Conservation (phyloP, 2,888 invertebrate genomes). For the Marronus borbonicus region DNA sequence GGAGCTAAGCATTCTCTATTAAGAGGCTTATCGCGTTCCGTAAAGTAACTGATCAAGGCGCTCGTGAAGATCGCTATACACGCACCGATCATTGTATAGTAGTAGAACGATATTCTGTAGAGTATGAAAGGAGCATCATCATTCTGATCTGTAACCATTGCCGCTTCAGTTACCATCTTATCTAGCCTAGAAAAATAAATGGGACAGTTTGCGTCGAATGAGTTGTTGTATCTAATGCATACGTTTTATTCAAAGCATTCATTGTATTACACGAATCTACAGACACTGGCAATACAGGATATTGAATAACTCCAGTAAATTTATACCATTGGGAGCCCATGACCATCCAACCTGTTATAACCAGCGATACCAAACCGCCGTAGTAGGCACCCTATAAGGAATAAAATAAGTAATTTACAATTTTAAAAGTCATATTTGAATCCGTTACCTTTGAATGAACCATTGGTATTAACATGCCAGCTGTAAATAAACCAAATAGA, state of each 20-base stretch:
- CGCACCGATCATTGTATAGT: conserved; percentile 78
- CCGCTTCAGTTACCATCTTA: background rate
- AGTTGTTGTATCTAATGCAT: background rate
- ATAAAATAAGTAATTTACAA: background rate
- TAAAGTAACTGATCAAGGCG: conserved; percentile 76
- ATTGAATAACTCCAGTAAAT: conserved; percentile 55
- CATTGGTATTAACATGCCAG: conserved; percentile 79
- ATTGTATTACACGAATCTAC: conserved; percentile 54
- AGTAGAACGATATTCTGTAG: conserved; percentile 80
- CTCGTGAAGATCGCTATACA: conserved; percentile 75
- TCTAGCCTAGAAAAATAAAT: background rate
- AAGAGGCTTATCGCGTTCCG: conserved; percentile 71
- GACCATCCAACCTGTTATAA: conserved; percentile 60
- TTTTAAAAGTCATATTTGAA: background rate
- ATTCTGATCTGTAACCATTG: background rate
- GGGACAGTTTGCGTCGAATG: background rate
- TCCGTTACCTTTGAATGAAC: conserved; percentile 73
- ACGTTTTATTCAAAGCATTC: background rate
- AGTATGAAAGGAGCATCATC: conserved; percentile 70
- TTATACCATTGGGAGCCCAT: conserved; percentile 62
- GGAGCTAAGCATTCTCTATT: conserved; percentile 76
- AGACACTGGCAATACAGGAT: conserved; percentile 62
- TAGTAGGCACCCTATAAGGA: conserved; percentile 63
- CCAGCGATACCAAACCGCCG: conserved; percentile 48
- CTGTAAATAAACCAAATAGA: conserved; percentile 77